A percentile compares a stretch with the other conserved stretches of the same genome.
These are phyloP conservation scores for Cheilosia scutellata DNA, from an alignment of 2,888 invertebrate species.

Conservation along the genomic window DNA sequence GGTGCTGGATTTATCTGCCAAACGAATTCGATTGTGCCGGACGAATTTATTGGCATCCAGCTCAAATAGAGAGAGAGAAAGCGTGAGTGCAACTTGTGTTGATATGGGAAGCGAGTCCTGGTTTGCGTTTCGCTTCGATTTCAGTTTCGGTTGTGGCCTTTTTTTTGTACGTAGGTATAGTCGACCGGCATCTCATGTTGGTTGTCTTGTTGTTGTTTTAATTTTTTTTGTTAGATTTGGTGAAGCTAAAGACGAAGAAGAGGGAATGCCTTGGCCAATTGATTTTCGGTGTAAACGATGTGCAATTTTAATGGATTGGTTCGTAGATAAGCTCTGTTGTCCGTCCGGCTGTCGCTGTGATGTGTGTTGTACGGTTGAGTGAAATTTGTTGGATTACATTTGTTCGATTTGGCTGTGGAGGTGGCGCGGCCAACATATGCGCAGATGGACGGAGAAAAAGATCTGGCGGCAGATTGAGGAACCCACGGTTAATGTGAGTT, in stretches of 20 bases:
- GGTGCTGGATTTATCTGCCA: constrained; percentile 74
- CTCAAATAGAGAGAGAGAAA: constrained; percentile 46
- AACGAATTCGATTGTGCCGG: constrained; percentile 74
- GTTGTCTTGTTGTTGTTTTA: constrained; percentile 22
- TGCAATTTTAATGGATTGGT: constrained; percentile 84
- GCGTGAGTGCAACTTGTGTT: constrained; percentile 30
- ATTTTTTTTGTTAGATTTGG: constrained; percentile 33
- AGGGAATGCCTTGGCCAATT: constrained; percentile 83
- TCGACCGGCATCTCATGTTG: constrained; percentile 54
- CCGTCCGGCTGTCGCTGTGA: constrained; percentile 47
- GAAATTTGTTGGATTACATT: constrained; percentile 76
- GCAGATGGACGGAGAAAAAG: constrained; percentile 55
- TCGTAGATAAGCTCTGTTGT: constrained; percentile 81
- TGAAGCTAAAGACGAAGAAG: constrained; percentile 33
- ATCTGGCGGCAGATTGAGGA: constrained; percentile 64
- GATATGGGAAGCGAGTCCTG: constrained; percentile 49
- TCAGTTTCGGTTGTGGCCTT: constrained; percentile 45
- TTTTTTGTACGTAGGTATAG: constrained; percentile 36
- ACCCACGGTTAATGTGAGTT: constrained; percentile 48
- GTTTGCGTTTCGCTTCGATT: background rate
- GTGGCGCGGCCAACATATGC: constrained; percentile 29
- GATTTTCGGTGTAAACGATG: constrained; percentile 84
- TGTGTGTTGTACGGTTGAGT: constrained; percentile 72
- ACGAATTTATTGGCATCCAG: constrained; percentile 83
- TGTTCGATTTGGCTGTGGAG: constrained; percentile 60